Evolutionary conservation across 2,797 vertebrate genomes (phyloP).

Genomic region (Pangasius macronema): DNA sequence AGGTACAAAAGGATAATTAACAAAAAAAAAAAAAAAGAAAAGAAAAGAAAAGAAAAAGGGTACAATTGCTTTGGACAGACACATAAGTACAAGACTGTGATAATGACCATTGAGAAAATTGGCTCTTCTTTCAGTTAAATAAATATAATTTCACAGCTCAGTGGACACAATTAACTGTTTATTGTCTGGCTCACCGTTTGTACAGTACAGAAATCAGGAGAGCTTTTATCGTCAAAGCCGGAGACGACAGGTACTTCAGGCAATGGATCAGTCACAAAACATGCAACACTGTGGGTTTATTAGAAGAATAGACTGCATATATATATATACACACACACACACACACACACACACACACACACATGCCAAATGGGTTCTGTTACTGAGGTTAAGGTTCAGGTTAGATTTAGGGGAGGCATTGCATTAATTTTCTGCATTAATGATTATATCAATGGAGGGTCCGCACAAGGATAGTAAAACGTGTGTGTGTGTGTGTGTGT

Average conservation of each 20-base stretch:
- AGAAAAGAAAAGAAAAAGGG: background rate
- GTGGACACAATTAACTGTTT: slow-evolving; percentile 4
- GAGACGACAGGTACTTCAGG: background rate
- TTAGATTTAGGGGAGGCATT: background rate
- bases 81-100: background rate
- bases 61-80: background rate
- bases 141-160: slow-evolving; percentile 27
- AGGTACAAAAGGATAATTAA: background rate
- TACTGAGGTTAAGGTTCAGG: background rate
- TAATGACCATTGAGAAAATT: slow-evolving; percentile 7
- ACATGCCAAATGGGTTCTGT: background rate
- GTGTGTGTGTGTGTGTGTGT: background rate
- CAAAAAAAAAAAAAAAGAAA: background rate
- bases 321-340: too few species aligned
- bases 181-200: background rate
- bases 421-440: background rate
- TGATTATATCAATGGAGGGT: background rate
- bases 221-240: background rate
- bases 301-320: background rate
- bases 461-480: background rate
- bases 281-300: background rate
- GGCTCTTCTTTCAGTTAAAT: slow-evolving; percentile 25
- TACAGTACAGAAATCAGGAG: too few species aligned
- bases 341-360: too few species aligned
- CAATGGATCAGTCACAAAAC: background rate